These are phyloP conservation scores for Orthosia gracilis DNA, from an alignment of 2,888 invertebrate species.

Conservation along the genomic window DNA sequence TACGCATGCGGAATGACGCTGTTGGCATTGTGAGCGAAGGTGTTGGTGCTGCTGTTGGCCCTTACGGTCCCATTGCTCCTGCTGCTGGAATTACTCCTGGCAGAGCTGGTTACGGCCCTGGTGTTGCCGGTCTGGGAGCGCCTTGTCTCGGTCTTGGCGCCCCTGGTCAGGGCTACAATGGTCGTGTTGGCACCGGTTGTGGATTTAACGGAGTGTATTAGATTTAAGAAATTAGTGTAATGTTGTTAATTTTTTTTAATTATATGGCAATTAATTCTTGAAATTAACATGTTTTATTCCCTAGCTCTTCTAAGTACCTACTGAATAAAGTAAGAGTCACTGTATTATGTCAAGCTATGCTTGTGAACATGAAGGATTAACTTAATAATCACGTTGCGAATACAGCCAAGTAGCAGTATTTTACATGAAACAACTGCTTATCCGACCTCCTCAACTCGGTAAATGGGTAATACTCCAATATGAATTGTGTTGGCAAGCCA, in stretches of 20 bases:
- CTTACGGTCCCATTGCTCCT: slow-evolving; percentile 29
- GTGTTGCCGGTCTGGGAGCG: slow-evolving; percentile 12
- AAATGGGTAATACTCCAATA: too few relatives aligned
- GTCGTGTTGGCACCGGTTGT: slow-evolving; percentile 21
- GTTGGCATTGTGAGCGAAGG: slow-evolving; percentile 71
- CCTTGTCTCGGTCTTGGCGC: slow-evolving; percentile 23
- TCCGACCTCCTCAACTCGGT: too few relatives aligned
- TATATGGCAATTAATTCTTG: slow-evolving; percentile 34
- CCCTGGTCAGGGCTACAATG: slow-evolving; percentile 18
- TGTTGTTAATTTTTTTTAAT: slow-evolving; percentile 29
- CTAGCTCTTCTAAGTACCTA: too few relatives aligned
- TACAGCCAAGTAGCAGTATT: too few relatives aligned
- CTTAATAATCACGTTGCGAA: too few relatives aligned
- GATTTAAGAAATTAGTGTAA: slow-evolving; percentile 17
- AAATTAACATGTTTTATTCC: neutral
- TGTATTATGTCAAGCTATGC: too few relatives aligned
- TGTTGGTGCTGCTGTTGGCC: too few relatives aligned
- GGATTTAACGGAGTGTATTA: slow-evolving; percentile 37
- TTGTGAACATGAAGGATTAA: too few relatives aligned
- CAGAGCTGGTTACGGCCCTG: slow-evolving; percentile 31
- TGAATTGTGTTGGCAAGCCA: too few relatives aligned
- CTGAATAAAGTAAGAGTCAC: too few relatives aligned
- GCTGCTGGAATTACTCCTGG: slow-evolving; percentile 27
- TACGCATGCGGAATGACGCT: slow-evolving; percentile 75
- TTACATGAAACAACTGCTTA: too few relatives aligned